Evolutionary conservation across 2,797 vertebrate species (phyloP).

Genomic region (Acrossocheilus fasciatus): DNA sequence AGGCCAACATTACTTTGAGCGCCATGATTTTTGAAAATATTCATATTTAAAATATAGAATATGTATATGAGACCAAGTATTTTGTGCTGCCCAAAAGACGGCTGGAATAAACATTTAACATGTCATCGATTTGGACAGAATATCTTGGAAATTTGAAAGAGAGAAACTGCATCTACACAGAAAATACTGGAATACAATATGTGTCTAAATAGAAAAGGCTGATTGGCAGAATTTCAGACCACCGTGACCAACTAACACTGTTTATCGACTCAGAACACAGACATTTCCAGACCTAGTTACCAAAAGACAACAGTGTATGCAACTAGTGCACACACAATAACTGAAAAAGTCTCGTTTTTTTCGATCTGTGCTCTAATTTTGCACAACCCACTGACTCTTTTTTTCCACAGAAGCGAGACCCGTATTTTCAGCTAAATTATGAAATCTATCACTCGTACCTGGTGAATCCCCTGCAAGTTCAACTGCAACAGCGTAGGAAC

Average conservation of each 20-base stretch:
- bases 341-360: not conserved
- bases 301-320: not conserved
- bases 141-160: not conserved
- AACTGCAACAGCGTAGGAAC: not conserved
- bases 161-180: not conserved
- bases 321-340: not conserved
- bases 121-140: not conserved
- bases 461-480: not conserved
- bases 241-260: not conserved
- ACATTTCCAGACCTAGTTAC: slow-evolving; percentile 3
- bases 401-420: not conserved
- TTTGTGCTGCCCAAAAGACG: not conserved
- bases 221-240: slow-evolving; percentile 22
- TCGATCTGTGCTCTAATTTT: not conserved
- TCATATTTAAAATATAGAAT: not conserved
- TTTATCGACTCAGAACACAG: not conserved
- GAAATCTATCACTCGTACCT: not conserved
- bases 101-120: too few species aligned
- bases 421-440: not conserved
- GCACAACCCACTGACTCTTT: not conserved
- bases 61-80: not conserved
- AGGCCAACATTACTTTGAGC: not conserved
- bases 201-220: not conserved
- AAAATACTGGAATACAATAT: not conserved
- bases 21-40: not conserved